These are phyloP conservation scores for Anas platyrhynchos DNA, from an alignment of 2,113 vertebrate species.

Conservation along the genomic window DNA sequence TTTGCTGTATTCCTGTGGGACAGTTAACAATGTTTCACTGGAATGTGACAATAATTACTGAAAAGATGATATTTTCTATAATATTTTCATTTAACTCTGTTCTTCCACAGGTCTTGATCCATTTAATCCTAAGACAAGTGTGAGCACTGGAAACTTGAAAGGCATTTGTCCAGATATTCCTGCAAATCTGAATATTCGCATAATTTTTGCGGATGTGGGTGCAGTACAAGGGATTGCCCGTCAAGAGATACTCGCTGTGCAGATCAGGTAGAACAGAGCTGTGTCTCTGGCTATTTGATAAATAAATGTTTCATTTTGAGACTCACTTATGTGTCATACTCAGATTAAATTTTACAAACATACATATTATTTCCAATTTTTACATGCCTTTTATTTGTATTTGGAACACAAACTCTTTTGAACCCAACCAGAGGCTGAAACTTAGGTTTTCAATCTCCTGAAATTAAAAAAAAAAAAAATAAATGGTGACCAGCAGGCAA, in stretches of 20 bases:
- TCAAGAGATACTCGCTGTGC: constrained; percentile 79
- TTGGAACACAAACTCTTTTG: not conserved
- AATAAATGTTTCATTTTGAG: not conserved
- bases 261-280: constrained; percentile 80
- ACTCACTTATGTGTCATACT: not conserved
- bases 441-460: not conserved
- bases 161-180: constrained; percentile 83
- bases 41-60: not conserved
- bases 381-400: not conserved
- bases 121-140: not conserved
- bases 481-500: not conserved
- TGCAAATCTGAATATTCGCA: constrained; percentile 80
- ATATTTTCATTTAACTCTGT: not conserved
- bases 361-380: not conserved
- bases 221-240: constrained; percentile 79
- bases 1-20: not conserved
- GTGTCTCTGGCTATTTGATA: not conserved
- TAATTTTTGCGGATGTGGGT: constrained; percentile 77
- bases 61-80: not conserved
- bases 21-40: not conserved
- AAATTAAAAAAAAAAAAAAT: not conserved
- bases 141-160: not conserved
- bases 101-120: constrained; percentile 18
- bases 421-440: not conserved
- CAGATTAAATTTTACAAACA: not conserved